These are phyloP conservation scores for Butorides virescens DNA, from an alignment of 2,113 vertebrate genomes.

Conservation along the genomic window DNA sequence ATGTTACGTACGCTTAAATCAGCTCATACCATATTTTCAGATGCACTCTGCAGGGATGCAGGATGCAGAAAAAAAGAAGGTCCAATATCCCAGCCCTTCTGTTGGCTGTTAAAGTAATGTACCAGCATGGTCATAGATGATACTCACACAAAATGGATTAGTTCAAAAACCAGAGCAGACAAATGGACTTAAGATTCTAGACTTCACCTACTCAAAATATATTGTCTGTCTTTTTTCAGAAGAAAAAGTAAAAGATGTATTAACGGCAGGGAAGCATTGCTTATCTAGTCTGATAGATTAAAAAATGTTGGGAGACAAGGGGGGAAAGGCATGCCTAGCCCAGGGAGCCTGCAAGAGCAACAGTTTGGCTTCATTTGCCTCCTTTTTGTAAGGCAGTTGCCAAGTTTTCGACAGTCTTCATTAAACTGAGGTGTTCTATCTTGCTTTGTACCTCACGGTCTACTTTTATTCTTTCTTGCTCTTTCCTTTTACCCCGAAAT, in stretches of 20 bases:
- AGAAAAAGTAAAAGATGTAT: neutral
- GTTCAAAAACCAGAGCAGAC: neutral
- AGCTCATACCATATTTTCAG: neutral
- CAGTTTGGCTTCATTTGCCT: neutral
- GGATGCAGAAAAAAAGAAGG: neutral
- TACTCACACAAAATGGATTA: neutral
- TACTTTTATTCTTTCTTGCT: neutral
- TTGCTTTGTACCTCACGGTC: neutral
- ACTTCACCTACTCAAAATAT: neutral
- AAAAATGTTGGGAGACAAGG: neutral
- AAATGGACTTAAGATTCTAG: constrained; percentile 19
- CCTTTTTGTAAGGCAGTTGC: neutral
- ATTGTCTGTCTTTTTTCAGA: neutral
- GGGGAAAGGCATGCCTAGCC: neutral
- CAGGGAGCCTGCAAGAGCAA: neutral
- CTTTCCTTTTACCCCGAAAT: neutral
- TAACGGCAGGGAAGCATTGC: neutral
- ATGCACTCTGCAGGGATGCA: neutral
- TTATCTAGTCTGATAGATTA: neutral
- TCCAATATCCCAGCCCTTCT: neutral
- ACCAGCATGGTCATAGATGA: neutral
- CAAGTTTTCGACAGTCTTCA: neutral
- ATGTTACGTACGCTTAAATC: neutral
- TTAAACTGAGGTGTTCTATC: neutral
- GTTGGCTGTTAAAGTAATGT: neutral